Evolutionary conservation across 2,113 vertebrate genomes (phyloP).

Genomic region (Phyllostomus hastatus): DNA sequence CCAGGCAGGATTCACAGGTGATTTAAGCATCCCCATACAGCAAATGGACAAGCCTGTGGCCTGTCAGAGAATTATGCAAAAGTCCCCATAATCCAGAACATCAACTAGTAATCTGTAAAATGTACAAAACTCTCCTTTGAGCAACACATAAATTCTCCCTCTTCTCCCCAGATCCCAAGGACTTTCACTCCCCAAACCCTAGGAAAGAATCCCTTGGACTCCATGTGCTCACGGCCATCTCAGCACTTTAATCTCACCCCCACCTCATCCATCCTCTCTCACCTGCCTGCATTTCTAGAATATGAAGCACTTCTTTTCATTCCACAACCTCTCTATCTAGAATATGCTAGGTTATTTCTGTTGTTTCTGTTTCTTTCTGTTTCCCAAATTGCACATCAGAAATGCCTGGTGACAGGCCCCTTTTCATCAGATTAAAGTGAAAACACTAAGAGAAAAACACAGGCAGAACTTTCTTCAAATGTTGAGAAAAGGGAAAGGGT

Average conservation of each 20-base stretch:
- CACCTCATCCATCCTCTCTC: accelerated
- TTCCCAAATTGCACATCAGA: background rate
- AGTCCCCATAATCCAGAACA: background rate
- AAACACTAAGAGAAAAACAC: background rate
- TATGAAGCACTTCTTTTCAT: background rate
- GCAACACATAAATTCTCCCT: background rate
- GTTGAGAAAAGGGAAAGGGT: background rate
- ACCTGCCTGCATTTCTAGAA: background rate
- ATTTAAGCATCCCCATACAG: no score
- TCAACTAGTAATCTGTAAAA: background rate
- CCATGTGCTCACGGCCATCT: background rate
- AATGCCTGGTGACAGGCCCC: background rate
- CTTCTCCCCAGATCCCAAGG: background rate
- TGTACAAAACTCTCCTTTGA: background rate
- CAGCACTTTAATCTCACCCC: accelerated
- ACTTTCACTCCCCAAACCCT: background rate
- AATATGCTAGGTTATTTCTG: background rate
- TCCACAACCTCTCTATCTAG: background rate
- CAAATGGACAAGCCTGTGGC: background rate
- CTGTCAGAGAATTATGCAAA: background rate
- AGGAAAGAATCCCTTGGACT: background rate
- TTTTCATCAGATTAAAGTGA: background rate
- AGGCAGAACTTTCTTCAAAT: background rate
- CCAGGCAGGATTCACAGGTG: background rate
- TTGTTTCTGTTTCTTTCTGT: background rate